Evolutionary conservation across 2,797 vertebrate genomes (phyloP), one percentile per base, ranked within the genome.

Genomic region (Philypnodon macrostomus): DNA sequence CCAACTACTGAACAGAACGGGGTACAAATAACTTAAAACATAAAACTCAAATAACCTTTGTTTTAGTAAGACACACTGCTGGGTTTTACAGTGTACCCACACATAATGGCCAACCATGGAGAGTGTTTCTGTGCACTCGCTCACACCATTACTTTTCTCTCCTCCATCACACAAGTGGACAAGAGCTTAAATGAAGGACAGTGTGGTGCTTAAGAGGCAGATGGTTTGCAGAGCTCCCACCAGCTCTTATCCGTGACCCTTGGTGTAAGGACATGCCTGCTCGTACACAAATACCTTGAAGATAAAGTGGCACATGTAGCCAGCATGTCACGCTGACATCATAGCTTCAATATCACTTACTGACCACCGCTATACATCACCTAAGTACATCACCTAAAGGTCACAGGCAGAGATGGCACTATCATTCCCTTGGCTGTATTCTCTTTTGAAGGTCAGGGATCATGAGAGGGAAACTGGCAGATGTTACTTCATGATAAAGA

Each of bases 301-400:
- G 59, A 51, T 24, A 47, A 18, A 23, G 23, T 57, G 67, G 65
- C 69, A 56, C 69, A 53, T 68, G 60, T 39, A 63, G 53, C 38
- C 27, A 17, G 58, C 39, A 35, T 66, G 64, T 79, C 61, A 68
- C 40, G 58, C 39, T 1, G 5, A 21, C 51, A 54, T 19, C 8
- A 57, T 67, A 47, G 61, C 69, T 75, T 79, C 67, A 56, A 79
- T 82, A 79, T 77, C 73, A 65, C 72, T 75, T 77, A 67, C 58
- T 57, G 55, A 65, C 63, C 46, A 38, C 36, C 8, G 51, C 39
- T 11, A 75, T 75, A 37, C 61, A 64, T 81, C 64, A 72, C 47
- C 33, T 51, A 78, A 79, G n/a, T 75, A 37, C 61, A 64, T 81
- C 64, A 72, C 47, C 33, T 51, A 78, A 79, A 85, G 78, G 81